Percentiles rank a stretch among this genome's conserved stretches.
Conservation (phyloP, 2,888 invertebrate species). For the Smittia sp. region DNA sequence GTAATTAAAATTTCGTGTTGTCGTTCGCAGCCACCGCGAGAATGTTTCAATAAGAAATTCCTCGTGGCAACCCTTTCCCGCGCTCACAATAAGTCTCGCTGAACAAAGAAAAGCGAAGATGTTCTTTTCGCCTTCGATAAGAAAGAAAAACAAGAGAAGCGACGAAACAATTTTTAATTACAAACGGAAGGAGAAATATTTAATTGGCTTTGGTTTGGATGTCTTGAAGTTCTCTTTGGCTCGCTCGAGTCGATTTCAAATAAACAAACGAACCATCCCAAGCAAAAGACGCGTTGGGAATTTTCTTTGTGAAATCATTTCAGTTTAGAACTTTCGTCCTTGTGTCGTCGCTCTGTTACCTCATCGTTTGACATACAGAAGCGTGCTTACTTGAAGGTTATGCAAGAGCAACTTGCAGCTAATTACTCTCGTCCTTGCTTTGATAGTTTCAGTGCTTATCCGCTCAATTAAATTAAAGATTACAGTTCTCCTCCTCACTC, state of each 20-base stretch:
- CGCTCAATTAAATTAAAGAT: not conserved
- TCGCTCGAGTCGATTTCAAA: not conserved
- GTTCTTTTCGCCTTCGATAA: conserved; percentile 13
- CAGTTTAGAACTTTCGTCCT: not conserved
- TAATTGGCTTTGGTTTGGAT: conserved; percentile 27
- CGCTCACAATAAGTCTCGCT: not conserved
- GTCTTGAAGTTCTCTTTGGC: not conserved
- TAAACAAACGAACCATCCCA: not conserved
- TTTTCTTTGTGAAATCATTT: not conserved
- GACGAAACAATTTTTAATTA: conserved; percentile 31
- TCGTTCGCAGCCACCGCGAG: not conserved
- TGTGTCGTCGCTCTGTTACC: no score
- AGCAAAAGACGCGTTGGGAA: not conserved
- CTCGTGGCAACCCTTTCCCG: not conserved
- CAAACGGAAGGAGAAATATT: conserved; percentile 24
- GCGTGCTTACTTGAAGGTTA: no score
- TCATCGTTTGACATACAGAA: no score
- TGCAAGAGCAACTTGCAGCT: no score
- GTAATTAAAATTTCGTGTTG: conserved; percentile 6
- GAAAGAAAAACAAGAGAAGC: not conserved
- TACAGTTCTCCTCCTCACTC: not conserved
- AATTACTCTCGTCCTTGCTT: not conserved
- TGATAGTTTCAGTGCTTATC: not conserved
- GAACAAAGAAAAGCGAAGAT: not conserved
- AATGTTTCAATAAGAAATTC: not conserved